Evolutionary conservation across 2,888 invertebrate species (phyloP), one percentile per base, ranked within the genome.

Genomic region (Chydorus sphaericus): DNA sequence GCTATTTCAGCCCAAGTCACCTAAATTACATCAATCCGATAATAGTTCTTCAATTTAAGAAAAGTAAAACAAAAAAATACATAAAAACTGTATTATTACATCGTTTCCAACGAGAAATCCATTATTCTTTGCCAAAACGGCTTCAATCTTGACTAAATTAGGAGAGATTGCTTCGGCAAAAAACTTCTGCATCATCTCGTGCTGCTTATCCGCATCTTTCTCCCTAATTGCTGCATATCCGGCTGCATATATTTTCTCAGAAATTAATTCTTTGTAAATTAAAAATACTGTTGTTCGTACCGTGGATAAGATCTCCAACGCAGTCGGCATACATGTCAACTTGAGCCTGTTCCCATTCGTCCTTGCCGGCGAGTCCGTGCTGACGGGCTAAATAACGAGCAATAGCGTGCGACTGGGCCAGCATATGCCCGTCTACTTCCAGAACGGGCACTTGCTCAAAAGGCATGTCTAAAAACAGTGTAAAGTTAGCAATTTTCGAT

Each of bases 71-170:
- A n/a, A n/a, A n/a, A n/a, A n/a, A n/a, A n/a, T n/a, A n/a, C n/a
- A n/a, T n/a, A n/a, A n/a, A n/a, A n/a, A 53, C 18, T 55, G 33
- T 38, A 49, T 59, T 68, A 70, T 70, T 67, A 77, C 77, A 68
- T 71, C 72, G 62, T 70, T 71, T n/a, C 77, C 77, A n/a, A 77
- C 76, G 10, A 75, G 70, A 62, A 69, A 76, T 30, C 77, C 77
- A 26, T 30, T 57, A 62, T 77, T 77, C 44, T 74, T 71, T 23
- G 70, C 69, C 16, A 78, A 67, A 16, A 73, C 71, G 61, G 73
- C 71, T 63, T 77, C 76, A 62, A 77, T 76, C 62, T 74, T 74
- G 36, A 73, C 72, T 57, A 77, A 65, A 62, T 76, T 77, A 60
- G 74, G 74, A 2, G 77, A 76, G 60, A 77, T 73, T 14, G 73